A percentile compares a stretch with the other conserved stretches of the same genome.
phyloP scores from a whole-genome alignment of 2,113 vertebrate genomes.

The Ophthalmolycus amberensis region DNA sequence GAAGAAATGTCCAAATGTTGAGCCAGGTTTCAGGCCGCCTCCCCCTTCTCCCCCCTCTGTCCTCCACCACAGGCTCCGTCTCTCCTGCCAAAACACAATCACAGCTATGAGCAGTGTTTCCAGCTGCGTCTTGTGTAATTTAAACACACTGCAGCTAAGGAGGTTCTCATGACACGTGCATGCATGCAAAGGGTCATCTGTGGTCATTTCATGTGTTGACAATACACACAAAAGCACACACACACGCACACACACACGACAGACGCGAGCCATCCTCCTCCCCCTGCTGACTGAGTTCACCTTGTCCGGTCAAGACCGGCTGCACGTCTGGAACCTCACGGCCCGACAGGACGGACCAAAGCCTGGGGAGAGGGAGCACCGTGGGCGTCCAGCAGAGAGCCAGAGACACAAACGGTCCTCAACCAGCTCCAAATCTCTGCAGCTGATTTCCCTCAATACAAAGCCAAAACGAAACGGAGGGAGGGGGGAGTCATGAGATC shows the following conservation, averaged over 20 bases:
- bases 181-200: conserved; percentile 15
- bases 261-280: background rate
- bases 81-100: conserved; percentile 31
- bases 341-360: conserved; percentile 29
- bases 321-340: conserved; percentile 27
- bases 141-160: conserved; percentile 32
- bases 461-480: too few species aligned
- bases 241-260: conserved; percentile 15
- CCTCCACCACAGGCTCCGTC: conserved; percentile 12
- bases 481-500: too few species aligned
- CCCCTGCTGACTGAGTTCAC: conserved; percentile 40
- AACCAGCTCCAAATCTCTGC: too few species aligned
- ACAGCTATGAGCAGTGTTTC: conserved; percentile 14
- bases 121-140: conserved; percentile 26
- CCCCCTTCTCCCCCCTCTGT: background rate
- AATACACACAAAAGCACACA: conserved; percentile 11
- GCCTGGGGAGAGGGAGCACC: conserved; percentile 15
- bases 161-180: background rate
- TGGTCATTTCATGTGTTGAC: conserved; percentile 32
- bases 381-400: conserved; percentile 26
- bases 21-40: conserved; percentile 30
- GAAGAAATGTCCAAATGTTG: conserved; percentile 54
- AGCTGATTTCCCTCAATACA: too few species aligned
- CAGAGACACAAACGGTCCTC: background rate
- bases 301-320: conserved; percentile 42